Conservation (phyloP, 2,888 invertebrate species). For the Syritta pipiens region DNA sequence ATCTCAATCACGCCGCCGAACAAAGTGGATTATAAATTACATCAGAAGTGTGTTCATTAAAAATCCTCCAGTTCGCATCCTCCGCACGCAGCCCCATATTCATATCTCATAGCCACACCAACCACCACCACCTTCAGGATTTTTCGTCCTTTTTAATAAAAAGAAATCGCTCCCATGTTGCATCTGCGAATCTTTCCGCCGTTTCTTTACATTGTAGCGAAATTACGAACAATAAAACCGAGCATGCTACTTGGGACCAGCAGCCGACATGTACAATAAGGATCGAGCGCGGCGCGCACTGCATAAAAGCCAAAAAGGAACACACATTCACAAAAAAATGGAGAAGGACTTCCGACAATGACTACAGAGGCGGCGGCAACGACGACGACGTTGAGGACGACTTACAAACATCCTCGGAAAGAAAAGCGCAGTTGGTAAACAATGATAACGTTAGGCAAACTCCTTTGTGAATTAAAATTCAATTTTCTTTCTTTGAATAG, state of each 20-base stretch:
- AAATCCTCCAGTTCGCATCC: not conserved
- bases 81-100: not conserved
- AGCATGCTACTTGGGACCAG: conserved; percentile 60
- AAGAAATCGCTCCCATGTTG: conserved; percentile 53
- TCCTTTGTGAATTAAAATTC: conserved; percentile 69
- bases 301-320: conserved; percentile 38
- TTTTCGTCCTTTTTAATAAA: conserved; percentile 48
- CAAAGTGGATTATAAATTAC: conserved; percentile 57
- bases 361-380: not conserved
- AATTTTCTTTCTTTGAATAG: conserved; percentile 67
- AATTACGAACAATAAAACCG: conserved; percentile 63
- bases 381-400: not conserved
- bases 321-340: not conserved
- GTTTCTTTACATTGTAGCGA: conserved; percentile 46
- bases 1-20: conserved; percentile 14
- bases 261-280: conserved; percentile 28
- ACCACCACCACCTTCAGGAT: not conserved
- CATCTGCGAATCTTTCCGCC: conserved; percentile 47
- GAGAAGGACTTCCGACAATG: conserved; percentile 1
- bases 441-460: conserved; percentile 69
- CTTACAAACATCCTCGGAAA: conserved; percentile 39
- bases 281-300: conserved; percentile 23
- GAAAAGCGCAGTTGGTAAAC: conserved; percentile 70
- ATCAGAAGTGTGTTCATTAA: conserved; percentile 45
- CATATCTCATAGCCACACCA: not conserved